Base-by-base conservation (phyloP, 1,140 invertebrate genomes). In the Drosophila auraria region DNA sequence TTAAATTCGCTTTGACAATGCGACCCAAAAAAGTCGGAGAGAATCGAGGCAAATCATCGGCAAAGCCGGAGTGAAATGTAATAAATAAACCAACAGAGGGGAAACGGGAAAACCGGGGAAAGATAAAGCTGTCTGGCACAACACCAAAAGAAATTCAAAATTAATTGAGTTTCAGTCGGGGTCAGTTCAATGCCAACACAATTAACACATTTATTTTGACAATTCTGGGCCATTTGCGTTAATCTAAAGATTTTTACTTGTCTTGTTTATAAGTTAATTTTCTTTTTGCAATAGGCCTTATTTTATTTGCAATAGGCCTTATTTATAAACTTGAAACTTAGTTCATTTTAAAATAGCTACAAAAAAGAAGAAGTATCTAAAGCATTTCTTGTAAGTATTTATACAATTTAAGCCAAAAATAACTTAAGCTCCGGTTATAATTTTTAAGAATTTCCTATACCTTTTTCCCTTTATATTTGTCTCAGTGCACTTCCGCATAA, bases 1-100 rank as follows among this genome's bases (percentile, higher is more conserved):
- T 90, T 90, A 90, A 90, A 90, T 91, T 82, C 79, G 78, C 87
- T 86, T 86, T 91, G 86, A 90, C 82, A 90, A 84, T 86, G 82
- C 81, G 53, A 49, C 64, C 33, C 25, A 68, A 90, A 78, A 61
- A 44, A 50, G 47, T 27, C 23, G 9, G 14, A 65, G 64, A 70
- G 66, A 82, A 82, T 64, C 65, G 45, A 53, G 50, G 71, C 69
- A 91, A 90, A 90, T 86, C 87, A 90, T 65, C 74, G 66, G 63
- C 42, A 80, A 78, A 75, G 42, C 53, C 14, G 33, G 47, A 79
- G 60, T 73, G 81, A 75, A 87, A 89, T 75, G 75, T 78, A 89
- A 87, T 89, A 81, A 89, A 87, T 84, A 84, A 87, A 74, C 60
- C 68, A 12, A 33, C 17, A 54, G 23, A 17, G 33, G 12, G 1